A percentile compares a stretch with the other conserved stretches of the same genome.
phyloP scores from a whole-genome alignment of 1,140 invertebrate species.

The Andricus grossulariae region DNA sequence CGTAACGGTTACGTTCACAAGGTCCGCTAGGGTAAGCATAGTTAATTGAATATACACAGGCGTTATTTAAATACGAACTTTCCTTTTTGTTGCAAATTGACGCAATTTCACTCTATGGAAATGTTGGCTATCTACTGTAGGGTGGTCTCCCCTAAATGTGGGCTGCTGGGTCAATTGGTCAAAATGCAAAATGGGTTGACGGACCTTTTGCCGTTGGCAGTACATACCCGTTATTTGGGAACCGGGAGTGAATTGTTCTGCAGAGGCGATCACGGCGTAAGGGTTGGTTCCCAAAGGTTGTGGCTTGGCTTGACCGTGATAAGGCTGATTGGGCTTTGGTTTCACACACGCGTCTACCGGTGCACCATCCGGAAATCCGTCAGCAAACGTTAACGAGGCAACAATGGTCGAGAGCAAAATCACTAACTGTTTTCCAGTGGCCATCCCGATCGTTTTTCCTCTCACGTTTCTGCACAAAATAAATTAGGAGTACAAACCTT shows the following conservation, averaged over 20 bases:
- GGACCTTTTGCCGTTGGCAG: no score
- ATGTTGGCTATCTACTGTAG: no score
- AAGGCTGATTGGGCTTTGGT: constrained; percentile 82
- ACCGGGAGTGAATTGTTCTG: constrained; percentile 79
- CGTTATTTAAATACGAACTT: no score
- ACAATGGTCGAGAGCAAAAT: constrained; percentile 50
- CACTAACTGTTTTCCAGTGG: constrained; percentile 36
- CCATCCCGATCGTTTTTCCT: constrained; percentile 42
- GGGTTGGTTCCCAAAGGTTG: constrained; percentile 80
- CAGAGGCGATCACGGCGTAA: constrained; percentile 81
- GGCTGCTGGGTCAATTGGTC: no score
- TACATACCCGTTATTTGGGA: constrained; percentile 79
- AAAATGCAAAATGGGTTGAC: no score
- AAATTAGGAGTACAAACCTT: background rate
- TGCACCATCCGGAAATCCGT: constrained; percentile 84
- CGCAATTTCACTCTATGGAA: no score
- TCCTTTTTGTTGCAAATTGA: no score
- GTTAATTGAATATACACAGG: no score
- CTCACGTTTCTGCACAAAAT: background rate
- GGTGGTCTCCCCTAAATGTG: no score
- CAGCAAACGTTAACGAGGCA: constrained; percentile 45
- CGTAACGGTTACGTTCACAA: no score
- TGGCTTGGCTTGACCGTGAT: constrained; percentile 82
- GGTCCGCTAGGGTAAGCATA: no score
- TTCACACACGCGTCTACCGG: constrained; percentile 87